Evolutionary conservation across 2,797 vertebrate species (phyloP), one percentile per base, ranked within the genome.

Genomic region (Calcarius lapponicus): DNA sequence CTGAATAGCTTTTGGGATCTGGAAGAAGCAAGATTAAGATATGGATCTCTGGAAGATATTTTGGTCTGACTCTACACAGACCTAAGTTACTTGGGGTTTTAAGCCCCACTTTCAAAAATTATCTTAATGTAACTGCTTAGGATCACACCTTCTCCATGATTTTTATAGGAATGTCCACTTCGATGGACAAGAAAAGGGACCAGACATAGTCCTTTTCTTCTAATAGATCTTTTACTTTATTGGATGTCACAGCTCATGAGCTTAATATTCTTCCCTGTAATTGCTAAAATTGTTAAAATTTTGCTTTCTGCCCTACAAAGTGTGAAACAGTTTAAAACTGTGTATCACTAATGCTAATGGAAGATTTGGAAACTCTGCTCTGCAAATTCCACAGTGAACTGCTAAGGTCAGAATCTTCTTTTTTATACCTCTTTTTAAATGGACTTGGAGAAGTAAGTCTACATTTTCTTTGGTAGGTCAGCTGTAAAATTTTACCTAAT

Each of bases 401-500:
- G 51, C 36, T 53, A 32, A 76, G n/a, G 65, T 80, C 88, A 67
- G 42, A 54, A 15, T 7, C 53, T 25, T 65, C 61, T 90, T 54
- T 72, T 45, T 56, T 70, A 16, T 0, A 2, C 26, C 28, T 70
- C 45, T 73, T 76, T 88, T 82, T 31, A 80, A 87, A 87, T 14
- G 36, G 48, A 25, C 34, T 69, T 61, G 24, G 38, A 17, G 38
- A 91, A 86, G 32, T 69, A 50, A 88, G 58, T 40, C 70, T 81
- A 61, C 45, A 12, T 79, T 67, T 88, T 40, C 38, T 92, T 79
- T 48, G 47, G 61, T 80, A 74, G 64, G 40, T 90, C 88, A 91
- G 70, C 75, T 92, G 89, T 84, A 90, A 95, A 93, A 91, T 94
- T 93, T 84, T 72, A 66, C 86, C 86, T 86, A 86, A 70, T 83